Evolutionary conservation across 2,888 invertebrate species (phyloP).

Genomic region (Cremastinae sp.): DNA sequence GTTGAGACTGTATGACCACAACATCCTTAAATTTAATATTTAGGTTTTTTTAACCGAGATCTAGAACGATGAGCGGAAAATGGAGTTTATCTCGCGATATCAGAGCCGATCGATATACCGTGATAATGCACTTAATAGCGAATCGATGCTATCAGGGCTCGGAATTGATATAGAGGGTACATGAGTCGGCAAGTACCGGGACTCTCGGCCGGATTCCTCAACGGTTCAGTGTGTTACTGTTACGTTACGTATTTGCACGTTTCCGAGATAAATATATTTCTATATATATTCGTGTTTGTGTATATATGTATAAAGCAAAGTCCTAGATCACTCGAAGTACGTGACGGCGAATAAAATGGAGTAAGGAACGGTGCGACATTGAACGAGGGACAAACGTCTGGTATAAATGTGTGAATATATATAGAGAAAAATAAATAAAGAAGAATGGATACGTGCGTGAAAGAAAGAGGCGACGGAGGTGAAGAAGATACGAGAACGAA

Average conservation of each 20-base stretch:
- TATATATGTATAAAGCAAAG: slow-evolving; percentile 14
- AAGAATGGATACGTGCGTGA: slow-evolving; percentile 31
- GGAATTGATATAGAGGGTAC: slow-evolving; percentile 21
- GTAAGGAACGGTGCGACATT: slow-evolving; percentile 60
- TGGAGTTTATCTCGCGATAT: not conserved
- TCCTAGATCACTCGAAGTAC: slow-evolving; percentile 37
- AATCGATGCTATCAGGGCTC: slow-evolving; percentile 22
- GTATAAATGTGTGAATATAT: not conserved
- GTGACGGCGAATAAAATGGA: slow-evolving; percentile 59
- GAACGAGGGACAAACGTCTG: slow-evolving; percentile 42
- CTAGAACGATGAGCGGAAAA: too few relatives aligned
- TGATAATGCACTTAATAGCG: not conserved
- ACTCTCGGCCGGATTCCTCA: slow-evolving; percentile 64
- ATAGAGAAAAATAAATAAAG: not conserved
- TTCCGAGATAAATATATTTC: slow-evolving; percentile 6
- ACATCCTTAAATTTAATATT: too few relatives aligned
- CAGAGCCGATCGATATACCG: not conserved
- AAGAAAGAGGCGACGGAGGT: slow-evolving; percentile 47
- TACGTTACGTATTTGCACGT: slow-evolving; percentile 65
- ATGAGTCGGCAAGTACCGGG: slow-evolving; percentile 48
- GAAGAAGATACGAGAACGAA: slow-evolving; percentile 53
- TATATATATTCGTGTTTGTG: slow-evolving; percentile 15
- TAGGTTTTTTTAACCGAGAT: too few relatives aligned
- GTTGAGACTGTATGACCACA: too few relatives aligned
- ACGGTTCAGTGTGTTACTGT: slow-evolving; percentile 71